Percentiles rank a stretch among this genome's conserved stretches.
phyloP scores from a whole-genome alignment of 2,113 vertebrate species.

The Oreotragus oreotragus region DNA sequence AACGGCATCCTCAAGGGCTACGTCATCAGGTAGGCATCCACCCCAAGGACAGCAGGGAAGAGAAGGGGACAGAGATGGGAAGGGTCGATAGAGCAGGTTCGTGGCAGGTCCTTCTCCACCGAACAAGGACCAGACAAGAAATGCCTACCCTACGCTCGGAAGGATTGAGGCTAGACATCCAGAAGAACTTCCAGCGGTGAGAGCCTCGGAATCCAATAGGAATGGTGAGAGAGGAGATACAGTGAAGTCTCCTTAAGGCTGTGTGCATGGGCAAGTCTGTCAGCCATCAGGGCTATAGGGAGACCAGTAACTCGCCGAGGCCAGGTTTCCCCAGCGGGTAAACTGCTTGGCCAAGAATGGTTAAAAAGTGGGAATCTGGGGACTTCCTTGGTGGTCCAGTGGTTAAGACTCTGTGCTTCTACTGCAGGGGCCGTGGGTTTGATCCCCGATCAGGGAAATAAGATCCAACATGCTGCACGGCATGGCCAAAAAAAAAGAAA shows the following conservation, averaged over 20 bases:
- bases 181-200: not conserved
- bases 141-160: rapidly evolving
- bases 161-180: not conserved
- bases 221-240: not conserved
- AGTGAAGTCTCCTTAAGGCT: not conserved
- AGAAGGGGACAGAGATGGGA: rapidly evolving
- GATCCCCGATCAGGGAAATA: not conserved
- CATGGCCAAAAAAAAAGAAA: not conserved
- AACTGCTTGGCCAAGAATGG: not conserved
- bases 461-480: not conserved
- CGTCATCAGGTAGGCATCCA: slow-evolving; percentile 84
- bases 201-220: not conserved
- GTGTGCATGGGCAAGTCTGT: not conserved
- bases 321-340: not conserved
- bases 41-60: rapidly evolving
- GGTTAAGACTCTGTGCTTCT: not conserved
- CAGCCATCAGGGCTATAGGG: not conserved
- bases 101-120: not conserved
- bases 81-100: rapidly evolving
- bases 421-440: rapidly evolving
- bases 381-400: not conserved
- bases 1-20: slow-evolving; percentile 95
- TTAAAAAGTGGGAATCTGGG: not conserved
- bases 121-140: not conserved
- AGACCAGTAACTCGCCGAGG: rapidly evolving